Evolutionary conservation across 2,797 vertebrate species (phyloP), one percentile per base, ranked within the genome.

Genomic region (Silurus lanzhouensis): DNA sequence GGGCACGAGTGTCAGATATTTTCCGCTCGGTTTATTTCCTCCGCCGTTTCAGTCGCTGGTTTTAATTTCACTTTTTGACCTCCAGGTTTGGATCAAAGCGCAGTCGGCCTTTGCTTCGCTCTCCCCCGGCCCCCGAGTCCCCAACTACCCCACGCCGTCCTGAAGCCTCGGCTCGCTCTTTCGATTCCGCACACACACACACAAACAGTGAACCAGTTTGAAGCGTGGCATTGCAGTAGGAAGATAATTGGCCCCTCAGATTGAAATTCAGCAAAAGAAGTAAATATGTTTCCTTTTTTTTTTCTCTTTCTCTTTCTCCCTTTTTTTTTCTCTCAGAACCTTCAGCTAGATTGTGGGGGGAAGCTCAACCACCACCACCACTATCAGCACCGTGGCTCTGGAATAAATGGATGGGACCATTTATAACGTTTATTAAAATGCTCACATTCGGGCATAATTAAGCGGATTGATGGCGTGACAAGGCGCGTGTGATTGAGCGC

Each of bases 121-220:
- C 82, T 48, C 52, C 58, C 78, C 77, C 25, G 44, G 48, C 52
- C 58, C 78, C 77, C 25, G 55, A 52, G 70, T 83, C 64, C 87
- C 81, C 72, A 70, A 83, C 85, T 70, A 81, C 64, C 66, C 63
- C 38, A 78, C 44, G 17, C 17, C 6, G 12, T 38, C 20, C 25
- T 10, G 25, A 60, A 38, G 55, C 57, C 27, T 38, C 27, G 5
- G 1, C 55, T 77, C 27, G 58, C 75, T 58, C 75, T 77, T 20
- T 70, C 15, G 31, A 14, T 67, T 25, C 13, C 66, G 5, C 66
- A 19, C 66, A 5, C 60, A 61, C 58, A 61, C 58, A 61, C 60
- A 95, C 95, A 97, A 27, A 74, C 75, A 52, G 72, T 58, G 81
- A 68, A 88, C 84, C 75, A 74, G 64, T 70, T 83, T 60, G 74